Evolutionary conservation across 2,888 invertebrate species (phyloP), one percentile per base, ranked within the genome.

Genomic region (Tethea ocularis): DNA sequence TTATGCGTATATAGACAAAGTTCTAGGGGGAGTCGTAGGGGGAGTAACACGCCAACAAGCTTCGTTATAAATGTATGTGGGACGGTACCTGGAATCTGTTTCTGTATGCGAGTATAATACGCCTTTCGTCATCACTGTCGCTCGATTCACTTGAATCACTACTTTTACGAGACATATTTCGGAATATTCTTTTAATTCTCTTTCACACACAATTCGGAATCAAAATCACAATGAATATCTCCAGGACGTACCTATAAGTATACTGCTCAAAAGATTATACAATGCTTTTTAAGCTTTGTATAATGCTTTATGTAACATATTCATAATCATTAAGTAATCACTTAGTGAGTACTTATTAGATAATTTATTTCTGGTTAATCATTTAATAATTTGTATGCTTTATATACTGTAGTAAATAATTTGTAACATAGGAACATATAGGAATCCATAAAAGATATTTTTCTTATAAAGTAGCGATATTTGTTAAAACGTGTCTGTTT

Each of bases 101-200:
- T 62, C 67, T 70, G 58, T 62, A 73, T 36, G 69, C 61, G 22
- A 65, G 63, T 55, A 74, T 59, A 29, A 77, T 71, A 51, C 67
- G 67, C 29, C 66, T 15, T 61, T 74, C 74, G 26, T 72, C 69
- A 58, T 76, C 74, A 55, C 76, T 77, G 61, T 78, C 73, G 26
- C 71, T 75, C 17, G 68, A 69, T 29, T 69, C 74, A 41, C 66
- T 68, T 20, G 67, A 64, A 20, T 63, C 63, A 46, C 54, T 62
- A 29, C 46, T 17, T 41, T 53, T 58, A 13, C 41, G 24, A 13
- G 41, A 38, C 26, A 22, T 23, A 33, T 29, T 38, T 26, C 24
- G n/a, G n/a, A n/a, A n/a, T n/a, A n/a, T n/a, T n/a, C n/a, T n/a
- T n/a, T n/a, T n/a, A n/a, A n/a, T n/a, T n/a, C n/a, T n/a, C n/a